Percentiles rank a stretch among this genome's conserved stretches.
These are phyloP conservation scores for Parambassis ranga DNA, from an alignment of 2,797 vertebrate genomes.

Conservation along the genomic window DNA sequence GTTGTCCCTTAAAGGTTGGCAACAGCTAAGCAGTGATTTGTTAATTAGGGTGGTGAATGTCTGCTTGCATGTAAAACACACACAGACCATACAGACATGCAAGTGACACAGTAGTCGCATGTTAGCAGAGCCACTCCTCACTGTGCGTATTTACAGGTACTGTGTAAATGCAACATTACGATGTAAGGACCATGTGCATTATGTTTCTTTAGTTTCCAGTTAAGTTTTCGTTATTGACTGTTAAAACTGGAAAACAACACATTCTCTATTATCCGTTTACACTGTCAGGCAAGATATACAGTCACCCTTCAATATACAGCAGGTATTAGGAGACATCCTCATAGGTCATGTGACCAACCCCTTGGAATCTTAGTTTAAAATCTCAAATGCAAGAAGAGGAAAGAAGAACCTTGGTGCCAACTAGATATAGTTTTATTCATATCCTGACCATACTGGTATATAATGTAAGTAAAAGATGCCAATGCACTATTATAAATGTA, in stretches of 20 bases:
- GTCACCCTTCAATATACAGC: not conserved
- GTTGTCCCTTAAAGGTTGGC: conserved; percentile 46
- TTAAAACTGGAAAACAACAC: not conserved
- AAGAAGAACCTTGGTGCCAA: conserved; percentile 16
- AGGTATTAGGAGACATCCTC: too few relatives aligned
- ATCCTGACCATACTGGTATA: not conserved
- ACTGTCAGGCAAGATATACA: not conserved
- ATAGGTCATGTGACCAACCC: too few relatives aligned
- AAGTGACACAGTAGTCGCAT: conserved; percentile 18
- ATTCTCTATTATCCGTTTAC: conserved; percentile 21
- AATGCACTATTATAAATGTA: conserved; percentile 5
- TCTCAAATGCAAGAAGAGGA: not conserved
- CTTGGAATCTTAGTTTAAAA: not conserved
- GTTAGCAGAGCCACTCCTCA: conserved; percentile 36
- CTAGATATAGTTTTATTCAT: not conserved
- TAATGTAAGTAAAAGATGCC: not conserved
- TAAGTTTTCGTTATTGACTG: too few relatives aligned
- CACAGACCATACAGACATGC: conserved; percentile 12
- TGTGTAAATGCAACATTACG: conserved; percentile 25
- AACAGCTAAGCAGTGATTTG: conserved; percentile 46
- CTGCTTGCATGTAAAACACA: conserved; percentile 46
- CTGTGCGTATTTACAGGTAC: conserved; percentile 36
- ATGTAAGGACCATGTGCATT: conserved; percentile 19
- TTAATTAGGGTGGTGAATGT: conserved; percentile 55
- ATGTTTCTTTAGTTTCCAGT: conserved; percentile 16